phyloP scores from a whole-genome alignment of 23 tunicate genomes.

The Oikopleura albicans region DNA sequence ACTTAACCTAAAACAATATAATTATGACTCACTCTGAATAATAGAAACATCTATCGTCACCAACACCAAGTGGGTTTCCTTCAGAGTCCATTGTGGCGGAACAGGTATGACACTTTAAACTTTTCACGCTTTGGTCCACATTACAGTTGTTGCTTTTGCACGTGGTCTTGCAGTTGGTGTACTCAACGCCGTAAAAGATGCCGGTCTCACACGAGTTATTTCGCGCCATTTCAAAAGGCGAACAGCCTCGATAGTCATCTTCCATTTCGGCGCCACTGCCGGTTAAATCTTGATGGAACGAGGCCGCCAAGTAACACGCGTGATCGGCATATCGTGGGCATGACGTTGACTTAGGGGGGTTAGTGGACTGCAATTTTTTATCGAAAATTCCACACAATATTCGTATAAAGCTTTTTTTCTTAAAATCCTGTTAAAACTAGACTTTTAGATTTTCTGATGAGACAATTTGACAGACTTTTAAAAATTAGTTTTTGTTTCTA shows the following conservation, averaged over 20 bases:
- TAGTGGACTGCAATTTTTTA: no score
- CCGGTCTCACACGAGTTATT: not conserved
- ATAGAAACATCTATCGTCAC: not conserved
- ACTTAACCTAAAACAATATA: no score
- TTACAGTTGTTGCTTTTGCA: not conserved
- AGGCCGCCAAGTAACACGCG: not conserved
- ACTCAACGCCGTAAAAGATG: not conserved
- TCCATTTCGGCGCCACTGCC: not conserved
- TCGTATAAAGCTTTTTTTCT: no score
- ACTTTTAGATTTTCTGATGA: no score
- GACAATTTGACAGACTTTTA: no score
- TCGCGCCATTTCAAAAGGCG: not conserved
- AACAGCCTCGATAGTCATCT: not conserved
- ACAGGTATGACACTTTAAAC: not conserved
- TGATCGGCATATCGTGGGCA: slow-evolving; percentile 6
- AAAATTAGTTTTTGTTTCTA: no score
- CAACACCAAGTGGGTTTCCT: not conserved
- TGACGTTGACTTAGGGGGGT: no score
- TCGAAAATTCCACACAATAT: no score
- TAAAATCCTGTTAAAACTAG: no score
- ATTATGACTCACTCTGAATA: not conserved
- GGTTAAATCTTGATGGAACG: not conserved
- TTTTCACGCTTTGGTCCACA: not conserved
- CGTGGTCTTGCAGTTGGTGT: not conserved
- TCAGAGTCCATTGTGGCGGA: not conserved